Evolutionary conservation across 2,113 vertebrate genomes (phyloP), one percentile per base, ranked within the genome.

Genomic region (Vulpes ferrilata): DNA sequence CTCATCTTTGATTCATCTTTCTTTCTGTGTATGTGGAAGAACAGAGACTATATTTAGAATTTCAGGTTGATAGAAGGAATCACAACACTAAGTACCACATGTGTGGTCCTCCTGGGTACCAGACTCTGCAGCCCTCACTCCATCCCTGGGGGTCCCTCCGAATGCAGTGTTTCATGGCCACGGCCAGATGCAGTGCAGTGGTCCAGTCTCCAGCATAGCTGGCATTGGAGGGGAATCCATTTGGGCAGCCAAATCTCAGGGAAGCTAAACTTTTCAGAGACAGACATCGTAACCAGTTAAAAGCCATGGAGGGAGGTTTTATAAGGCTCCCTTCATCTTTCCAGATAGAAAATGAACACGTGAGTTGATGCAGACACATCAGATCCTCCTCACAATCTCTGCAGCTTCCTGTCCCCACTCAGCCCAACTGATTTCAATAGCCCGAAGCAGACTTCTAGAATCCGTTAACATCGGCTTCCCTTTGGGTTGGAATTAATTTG

Each of bases 141-240:
- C 48, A 0, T 43, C 57, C 17, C 38, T 0, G 3, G 0, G 71
- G 57, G 7, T 59, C 35, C 7, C 1, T 4, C 20, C 3, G 2
- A 38, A 38, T 3, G n/a, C 4, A 13, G 5, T 16, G 20, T 53
- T 5, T 11, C 7, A 2, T 2, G 2, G 3, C 19, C 69, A 0
- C 2, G 11, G 5, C 27, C 5, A 23, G 20, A 6, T 1, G 6
- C 23, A 1, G 3, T 2, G 4, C 30, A 0, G 16, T 4, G 35
- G 22, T 12, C 64, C 0, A 1, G 38, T 25, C 48, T 30, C 60
- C 22, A 1, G 5, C 7, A 3, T 1, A 6, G 22, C 71, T 5
- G 4, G 80, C 0, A 0, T 1, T 2, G 38, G n/a, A 5, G 5
- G 7, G 5, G 32, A 30, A n/a, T 27, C 9, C 3, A 30, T 30